Evolutionary conservation across 2,113 vertebrate species (phyloP).

Genomic region (Heteronetta atricapilla): DNA sequence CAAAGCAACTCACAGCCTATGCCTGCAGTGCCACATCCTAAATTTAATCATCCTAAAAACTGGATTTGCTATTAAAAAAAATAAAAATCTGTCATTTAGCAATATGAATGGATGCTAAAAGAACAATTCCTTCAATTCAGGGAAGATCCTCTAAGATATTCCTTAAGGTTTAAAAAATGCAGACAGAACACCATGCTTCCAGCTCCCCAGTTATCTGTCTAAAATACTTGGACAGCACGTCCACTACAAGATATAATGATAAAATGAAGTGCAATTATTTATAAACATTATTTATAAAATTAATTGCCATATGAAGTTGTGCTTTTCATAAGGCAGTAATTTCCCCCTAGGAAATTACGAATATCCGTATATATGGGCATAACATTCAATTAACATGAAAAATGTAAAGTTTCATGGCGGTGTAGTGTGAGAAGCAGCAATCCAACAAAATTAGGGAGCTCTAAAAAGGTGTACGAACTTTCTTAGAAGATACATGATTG

Average conservation of each 20-base stretch:
- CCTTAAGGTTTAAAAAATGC: background rate
- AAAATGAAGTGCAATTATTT: background rate
- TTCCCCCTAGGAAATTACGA: constrained; percentile 3
- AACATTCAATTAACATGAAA: constrained; percentile 28
- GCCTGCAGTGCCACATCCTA: background rate
- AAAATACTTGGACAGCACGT: background rate
- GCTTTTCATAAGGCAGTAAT: background rate
- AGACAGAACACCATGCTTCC: background rate
- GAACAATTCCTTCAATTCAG: background rate
- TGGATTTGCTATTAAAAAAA: background rate
- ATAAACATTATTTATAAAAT: background rate
- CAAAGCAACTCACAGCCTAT: background rate
- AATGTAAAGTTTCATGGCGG: background rate
- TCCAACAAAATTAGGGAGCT: background rate
- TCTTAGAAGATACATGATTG: background rate
- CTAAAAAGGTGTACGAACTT: background rate
- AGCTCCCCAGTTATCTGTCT: background rate
- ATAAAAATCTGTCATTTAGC: background rate
- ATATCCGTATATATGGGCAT: background rate
- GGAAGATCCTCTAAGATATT: background rate
- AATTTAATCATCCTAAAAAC: background rate
- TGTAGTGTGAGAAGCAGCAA: background rate
- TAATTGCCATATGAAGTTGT: background rate
- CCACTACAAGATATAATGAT: background rate
- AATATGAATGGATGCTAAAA: background rate